Base-by-base conservation (phyloP, 1,140 invertebrate species). In the Cardiocondyla obscurior region DNA sequence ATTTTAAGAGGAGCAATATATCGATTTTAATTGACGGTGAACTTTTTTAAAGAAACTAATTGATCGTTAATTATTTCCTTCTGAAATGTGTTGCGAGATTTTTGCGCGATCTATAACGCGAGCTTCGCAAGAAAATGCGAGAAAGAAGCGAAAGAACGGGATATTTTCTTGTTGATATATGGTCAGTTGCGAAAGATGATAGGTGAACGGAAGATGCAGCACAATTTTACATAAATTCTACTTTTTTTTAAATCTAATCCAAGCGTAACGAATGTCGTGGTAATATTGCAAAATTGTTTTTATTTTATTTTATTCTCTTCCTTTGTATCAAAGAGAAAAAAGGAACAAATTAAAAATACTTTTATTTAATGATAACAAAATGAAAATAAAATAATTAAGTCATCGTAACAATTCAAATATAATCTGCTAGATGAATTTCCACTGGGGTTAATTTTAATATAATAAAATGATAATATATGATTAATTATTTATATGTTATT, bases 401-500 rank as follows among this genome's bases (percentile, higher is more conserved):
- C n/a, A n/a, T n/a, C n/a, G n/a, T n/a, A n/a, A n/a, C n/a, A n/a
- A n/a, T n/a, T n/a, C n/a, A n/a, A n/a, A n/a, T n/a, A n/a, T n/a
- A n/a, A n/a, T n/a, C n/a, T n/a, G n/a, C n/a, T n/a, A n/a, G n/a
- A n/a, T n/a, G 6, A 51, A 16, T 70, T 5, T 25, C 5, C n/a
- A 14, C 25, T n/a, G n/a, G n/a, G n/a, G n/a, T n/a, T n/a, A n/a
- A n/a, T n/a, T n/a, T n/a, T n/a, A n/a, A n/a, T n/a, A n/a, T n/a
- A n/a, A n/a, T n/a, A n/a, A n/a, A n/a, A n/a, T n/a, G n/a, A n/a
- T n/a, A n/a, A n/a, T n/a, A n/a, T n/a, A n/a, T n/a, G n/a, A n/a
- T n/a, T n/a, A n/a, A n/a, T n/a, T n/a, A 67, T 69, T 73, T 58
- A 7, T 73, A 58, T 58, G n/a, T 73, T 36, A 14, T 33, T 51